These are phyloP conservation scores for Troilus luridus DNA, from an alignment of 2,888 invertebrate genomes.

Conservation along the genomic window DNA sequence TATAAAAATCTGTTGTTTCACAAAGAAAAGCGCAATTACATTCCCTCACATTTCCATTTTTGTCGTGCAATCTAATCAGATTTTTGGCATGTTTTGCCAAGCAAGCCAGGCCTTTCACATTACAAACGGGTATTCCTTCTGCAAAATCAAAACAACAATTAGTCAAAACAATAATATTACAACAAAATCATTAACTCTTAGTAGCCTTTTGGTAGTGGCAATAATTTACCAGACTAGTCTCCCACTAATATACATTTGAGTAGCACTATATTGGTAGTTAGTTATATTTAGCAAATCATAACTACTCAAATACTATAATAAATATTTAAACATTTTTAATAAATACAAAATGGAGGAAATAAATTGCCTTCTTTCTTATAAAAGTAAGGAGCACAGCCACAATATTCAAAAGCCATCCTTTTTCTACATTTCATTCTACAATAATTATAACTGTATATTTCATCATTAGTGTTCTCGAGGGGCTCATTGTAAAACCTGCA, in stretches of 20 bases:
- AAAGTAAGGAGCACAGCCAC: conserved; percentile 82
- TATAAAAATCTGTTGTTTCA: conserved; percentile 69
- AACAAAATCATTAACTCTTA: background rate
- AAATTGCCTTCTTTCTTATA: conserved; percentile 76
- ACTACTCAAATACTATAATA: background rate
- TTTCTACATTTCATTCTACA: conserved; percentile 83
- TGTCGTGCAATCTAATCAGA: conserved; percentile 69
- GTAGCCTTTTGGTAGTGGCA: background rate
- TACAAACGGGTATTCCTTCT: conserved; percentile 68
- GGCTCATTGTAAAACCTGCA: conserved; percentile 75
- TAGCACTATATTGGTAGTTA: background rate
- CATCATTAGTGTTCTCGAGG: conserved; percentile 73
- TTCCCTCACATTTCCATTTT: conserved; percentile 66
- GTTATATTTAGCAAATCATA: background rate
- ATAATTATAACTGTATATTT: conserved; percentile 79
- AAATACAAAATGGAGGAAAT: background rate
- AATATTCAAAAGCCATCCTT: conserved; percentile 74
- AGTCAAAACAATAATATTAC: background rate
- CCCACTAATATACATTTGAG: background rate
- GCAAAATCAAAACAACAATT: background rate
- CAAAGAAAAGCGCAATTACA: conserved; percentile 72
- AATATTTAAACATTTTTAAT: background rate
- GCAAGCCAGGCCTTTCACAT: conserved; percentile 73
- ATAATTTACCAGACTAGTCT: no score
- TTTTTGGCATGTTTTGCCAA: conserved; percentile 69